Base-by-base conservation (phyloP, 2,797 vertebrate genomes). In the Neosalanx taihuensis region DNA sequence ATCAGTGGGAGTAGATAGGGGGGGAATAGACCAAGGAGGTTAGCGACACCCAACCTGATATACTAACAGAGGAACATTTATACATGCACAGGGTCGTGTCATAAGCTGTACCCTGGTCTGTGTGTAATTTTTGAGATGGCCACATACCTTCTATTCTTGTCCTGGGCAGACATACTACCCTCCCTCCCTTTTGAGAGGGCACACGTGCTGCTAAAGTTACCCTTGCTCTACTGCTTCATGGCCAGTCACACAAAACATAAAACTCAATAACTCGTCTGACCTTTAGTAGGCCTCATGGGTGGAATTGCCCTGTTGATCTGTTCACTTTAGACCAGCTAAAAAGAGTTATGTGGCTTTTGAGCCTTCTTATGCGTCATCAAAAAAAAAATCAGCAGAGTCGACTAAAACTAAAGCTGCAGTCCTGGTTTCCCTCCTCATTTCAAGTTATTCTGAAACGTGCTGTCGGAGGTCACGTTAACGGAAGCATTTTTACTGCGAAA, bases 361-460 rank as follows among this genome's bases (percentile, higher is more conserved):
- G 3, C 7, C 17, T 56, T 56, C 53, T 67, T 26, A 73, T 51
- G 74, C 61, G 68, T 63, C 65, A 35, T 61, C 31, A 62, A 31
- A 58, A 5, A 30, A 3, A 18, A 5, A 26, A 26, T 26, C 72
- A 72, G 72, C 75, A 67, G 74, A 46, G 73, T 70, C 20, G 68
- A 70, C 23, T 12, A 20, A 37, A 3, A 31, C 33, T 26, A 60
- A 70, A 46, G 29, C 26, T 46, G 20, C 18, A 46, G 65, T 53
- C 15, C 1, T 6, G 49, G 26, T 53, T 26, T n/a, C n/a, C 23
- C 17, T 65, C 58, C 58, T 29, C 58, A 20, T 20, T 26, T 29
- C 20, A 26, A 3, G 20, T n/a, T 12, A 10, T 2, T 1, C 6
- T 60, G 23, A 13, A 26, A 60, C 13, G 23, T 58, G 56, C 56